phyloP scores from a whole-genome alignment of 2,888 invertebrate genomes.

The Thereva nobilitata region DNA sequence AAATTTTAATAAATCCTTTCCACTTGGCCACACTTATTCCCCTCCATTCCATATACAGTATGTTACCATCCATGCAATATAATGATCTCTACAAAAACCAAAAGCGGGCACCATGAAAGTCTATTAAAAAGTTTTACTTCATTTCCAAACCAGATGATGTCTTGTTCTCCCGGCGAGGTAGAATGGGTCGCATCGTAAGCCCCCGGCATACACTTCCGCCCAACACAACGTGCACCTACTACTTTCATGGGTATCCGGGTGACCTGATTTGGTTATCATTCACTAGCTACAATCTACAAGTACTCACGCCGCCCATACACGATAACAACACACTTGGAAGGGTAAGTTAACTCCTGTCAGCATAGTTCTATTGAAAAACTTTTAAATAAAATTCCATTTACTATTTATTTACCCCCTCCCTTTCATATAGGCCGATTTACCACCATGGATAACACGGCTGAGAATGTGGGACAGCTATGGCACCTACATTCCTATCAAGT shows the following conservation, averaged over 20 bases:
- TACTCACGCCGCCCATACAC: conserved; percentile 66
- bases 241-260: conserved; percentile 76
- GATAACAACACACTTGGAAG: conserved; percentile 61
- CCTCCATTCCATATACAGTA: conserved; percentile 2
- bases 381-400: conserved; percentile 42
- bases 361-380: background rate
- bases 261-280: conserved; percentile 88
- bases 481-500: conserved; percentile 58
- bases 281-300: conserved; percentile 80
- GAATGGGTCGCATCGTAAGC: conserved; percentile 75
- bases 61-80: conserved; percentile 10
- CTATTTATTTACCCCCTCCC: background rate
- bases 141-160: conserved; percentile 56
- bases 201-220: conserved; percentile 84
- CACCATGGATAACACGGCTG: conserved; percentile 70
- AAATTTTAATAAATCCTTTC: conserved; percentile 14
- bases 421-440: conserved; percentile 54
- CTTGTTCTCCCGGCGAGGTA: conserved; percentile 63
- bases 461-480: conserved; percentile 76
- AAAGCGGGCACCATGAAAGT: conserved; percentile 9
- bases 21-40: conserved; percentile 6
- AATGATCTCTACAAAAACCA: conserved; percentile 6
- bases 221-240: conserved; percentile 85
- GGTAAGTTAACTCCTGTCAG: conserved; percentile 50
- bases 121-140: conserved; percentile 33